Conservation (phyloP, 2,797 vertebrate species). For the Miichthys miiuy region DNA sequence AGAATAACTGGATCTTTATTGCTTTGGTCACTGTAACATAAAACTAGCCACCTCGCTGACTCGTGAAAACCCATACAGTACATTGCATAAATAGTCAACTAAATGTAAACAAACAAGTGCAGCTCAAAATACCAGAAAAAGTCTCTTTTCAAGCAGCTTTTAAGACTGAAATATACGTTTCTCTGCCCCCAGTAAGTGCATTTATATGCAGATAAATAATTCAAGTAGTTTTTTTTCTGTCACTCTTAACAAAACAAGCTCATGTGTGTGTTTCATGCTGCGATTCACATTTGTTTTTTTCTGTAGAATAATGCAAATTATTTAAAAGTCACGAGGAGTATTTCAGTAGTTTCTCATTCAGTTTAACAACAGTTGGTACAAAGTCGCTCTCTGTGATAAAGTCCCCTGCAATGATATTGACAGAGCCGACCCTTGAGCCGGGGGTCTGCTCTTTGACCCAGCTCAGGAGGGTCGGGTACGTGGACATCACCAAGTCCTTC, state of each 20-base stretch:
- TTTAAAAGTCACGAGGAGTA: conserved; percentile 62
- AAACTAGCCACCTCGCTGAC: conserved; percentile 36
- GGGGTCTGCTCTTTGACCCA: conserved; percentile 91
- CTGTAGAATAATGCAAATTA: conserved; percentile 17
- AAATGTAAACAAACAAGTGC: conserved; percentile 73
- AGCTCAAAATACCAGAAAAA: conserved; percentile 47
- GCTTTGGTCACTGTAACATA: conserved; percentile 66
- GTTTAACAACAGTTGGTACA: conserved; percentile 86
- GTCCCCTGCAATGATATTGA: conserved; percentile 95
- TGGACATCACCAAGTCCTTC: conserved; percentile 88
- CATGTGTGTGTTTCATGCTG: conserved; percentile 62
- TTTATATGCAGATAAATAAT: conserved; percentile 61
- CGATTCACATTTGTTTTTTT: conserved; percentile 42
- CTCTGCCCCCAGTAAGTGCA: conserved; percentile 54
- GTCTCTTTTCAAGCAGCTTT: conserved; percentile 52
- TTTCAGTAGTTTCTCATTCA: conserved; percentile 89
- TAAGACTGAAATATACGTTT: conserved; percentile 45
- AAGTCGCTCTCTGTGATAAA: conserved; percentile 89
- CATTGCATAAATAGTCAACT: conserved; percentile 68
- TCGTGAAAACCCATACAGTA: conserved; percentile 53
- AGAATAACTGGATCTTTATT: conserved; percentile 71
- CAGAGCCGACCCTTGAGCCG: conserved; percentile 79
- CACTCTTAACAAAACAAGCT: conserved; percentile 60
- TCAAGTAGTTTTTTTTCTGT: conserved; percentile 67
- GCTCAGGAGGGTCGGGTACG: conserved; percentile 85